Evolutionary conservation across 2,113 vertebrate genomes (phyloP).

Genomic region (Eulacestoma nigropectus): DNA sequence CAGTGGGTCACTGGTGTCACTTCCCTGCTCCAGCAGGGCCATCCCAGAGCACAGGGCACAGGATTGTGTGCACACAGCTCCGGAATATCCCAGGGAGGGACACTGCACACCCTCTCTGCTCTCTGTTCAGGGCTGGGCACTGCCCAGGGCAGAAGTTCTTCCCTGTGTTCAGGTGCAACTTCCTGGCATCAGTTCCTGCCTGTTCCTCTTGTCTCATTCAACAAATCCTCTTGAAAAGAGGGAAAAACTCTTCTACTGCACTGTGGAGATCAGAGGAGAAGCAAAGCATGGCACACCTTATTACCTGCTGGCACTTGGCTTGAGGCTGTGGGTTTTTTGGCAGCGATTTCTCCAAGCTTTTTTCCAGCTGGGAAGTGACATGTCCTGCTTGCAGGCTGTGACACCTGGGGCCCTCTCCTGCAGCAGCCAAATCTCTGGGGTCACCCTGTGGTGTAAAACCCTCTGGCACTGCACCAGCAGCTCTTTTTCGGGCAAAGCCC

Average conservation of each 20-base stretch:
- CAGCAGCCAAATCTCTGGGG: background rate
- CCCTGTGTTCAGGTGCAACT: too few species aligned
- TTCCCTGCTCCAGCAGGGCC: background rate
- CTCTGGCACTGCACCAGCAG: background rate
- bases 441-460: background rate
- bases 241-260: background rate
- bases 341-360: background rate
- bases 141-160: background rate
- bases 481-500: background rate
- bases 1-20: background rate
- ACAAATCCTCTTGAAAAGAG: background rate
- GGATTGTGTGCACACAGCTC: background rate
- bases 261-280: background rate
- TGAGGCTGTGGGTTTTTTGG: accelerated
- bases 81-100: background rate
- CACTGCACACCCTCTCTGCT: background rate
- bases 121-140: background rate
- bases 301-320: background rate
- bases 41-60: background rate
- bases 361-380: background rate
- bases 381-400: background rate
- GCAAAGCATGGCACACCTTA: background rate
- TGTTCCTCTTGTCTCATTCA: background rate
- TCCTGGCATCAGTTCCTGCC: background rate
- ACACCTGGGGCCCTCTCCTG: background rate